Base-by-base conservation (phyloP, 2,797 vertebrate species). In the Sebastes cheni region DNA sequence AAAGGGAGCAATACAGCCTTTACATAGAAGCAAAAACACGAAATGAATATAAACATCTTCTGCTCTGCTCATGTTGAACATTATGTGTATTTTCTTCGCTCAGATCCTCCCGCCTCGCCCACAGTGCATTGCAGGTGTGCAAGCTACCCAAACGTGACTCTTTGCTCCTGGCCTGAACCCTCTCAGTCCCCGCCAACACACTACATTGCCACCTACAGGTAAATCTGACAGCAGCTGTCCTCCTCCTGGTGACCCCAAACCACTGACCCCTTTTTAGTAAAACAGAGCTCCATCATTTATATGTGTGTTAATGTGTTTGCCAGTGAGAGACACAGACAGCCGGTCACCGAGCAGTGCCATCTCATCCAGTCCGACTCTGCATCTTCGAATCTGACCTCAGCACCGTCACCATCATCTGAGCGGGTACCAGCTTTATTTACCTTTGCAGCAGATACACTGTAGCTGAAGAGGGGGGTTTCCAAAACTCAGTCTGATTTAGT, bases 131-230 rank as follows among this genome's bases (percentile, higher is more conserved):
- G 96, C 83, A 84, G 93, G 89, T 95, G 94, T 56, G 55, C 91
- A 0, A 92, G 81, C 58, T 96, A 94, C 62, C 96, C 96, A 0
- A 77, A 93, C 6, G 27, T 52, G 46, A 94, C 92, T 2, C 9
- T 93, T 8, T 96, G 96, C 78, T 93, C 91, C 52, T 96, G 95
- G 95, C 76, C 86, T 20, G 86, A 94, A 66, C 80, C 86, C 2
- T 34, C 89, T 9, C 60, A 74, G 6, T 79, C 79, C 5, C 50
- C 90, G 8, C 88, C 88, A 2, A 83, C 79, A 7, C 82, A 76
- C 30, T 95, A 96, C 76, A 54, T 91, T 5, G 84, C 91, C 70
- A 94, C 93, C 36, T 96, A 94, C 90, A 93, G 94, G 96, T 96
- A 90, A 56, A 67, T 46, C n/a, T 23, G 12, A n/a, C 16, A 14